phyloP scores from a whole-genome alignment of 2,888 invertebrate genomes.

The Pandemis heparana region DNA sequence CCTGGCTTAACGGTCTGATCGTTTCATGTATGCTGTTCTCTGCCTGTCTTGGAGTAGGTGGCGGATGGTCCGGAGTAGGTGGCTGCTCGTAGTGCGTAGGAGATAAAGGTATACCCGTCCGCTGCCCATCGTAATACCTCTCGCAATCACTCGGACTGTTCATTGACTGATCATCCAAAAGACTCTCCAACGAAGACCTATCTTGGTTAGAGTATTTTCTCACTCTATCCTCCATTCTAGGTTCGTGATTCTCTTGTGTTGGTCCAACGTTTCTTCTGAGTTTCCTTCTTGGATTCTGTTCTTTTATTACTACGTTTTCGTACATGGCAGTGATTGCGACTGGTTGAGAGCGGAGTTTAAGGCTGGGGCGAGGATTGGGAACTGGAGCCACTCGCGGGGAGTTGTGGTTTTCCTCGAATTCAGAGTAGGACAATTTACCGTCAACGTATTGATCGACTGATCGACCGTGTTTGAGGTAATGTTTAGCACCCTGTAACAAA shows the following conservation, averaged over 20 bases:
- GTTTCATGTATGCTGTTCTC: constrained; percentile 95
- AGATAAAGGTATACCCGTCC: constrained; percentile 89
- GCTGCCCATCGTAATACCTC: constrained; percentile 72
- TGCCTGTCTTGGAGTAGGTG: constrained; percentile 95
- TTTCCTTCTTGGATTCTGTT: constrained; percentile 90
- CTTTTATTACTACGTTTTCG: constrained; percentile 89
- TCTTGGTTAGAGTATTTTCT: constrained; percentile 83
- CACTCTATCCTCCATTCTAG: constrained; percentile 74
- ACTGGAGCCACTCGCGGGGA: constrained; percentile 77
- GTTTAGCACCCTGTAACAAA: constrained; percentile 83
- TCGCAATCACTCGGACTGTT: constrained; percentile 82
- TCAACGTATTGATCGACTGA: constrained; percentile 93
- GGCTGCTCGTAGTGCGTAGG: constrained; percentile 97
- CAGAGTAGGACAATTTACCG: constrained; percentile 85
- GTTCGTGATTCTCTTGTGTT: constrained; percentile 87
- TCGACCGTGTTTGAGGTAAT: constrained; percentile 89
- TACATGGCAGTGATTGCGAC: constrained; percentile 91
- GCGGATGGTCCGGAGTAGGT: constrained; percentile 97
- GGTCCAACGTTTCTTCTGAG: constrained; percentile 86
- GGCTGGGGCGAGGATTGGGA: constrained; percentile 76
- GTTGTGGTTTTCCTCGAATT: constrained; percentile 83
- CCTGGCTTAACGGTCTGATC: constrained; percentile 96
- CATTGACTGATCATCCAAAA: constrained; percentile 85
- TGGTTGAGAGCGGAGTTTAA: constrained; percentile 86
- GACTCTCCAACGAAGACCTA: constrained; percentile 86